phyloP scores from a whole-genome alignment of 92 coral and sea anemone genomes.

The Epizoanthus illoricatus region DNA sequence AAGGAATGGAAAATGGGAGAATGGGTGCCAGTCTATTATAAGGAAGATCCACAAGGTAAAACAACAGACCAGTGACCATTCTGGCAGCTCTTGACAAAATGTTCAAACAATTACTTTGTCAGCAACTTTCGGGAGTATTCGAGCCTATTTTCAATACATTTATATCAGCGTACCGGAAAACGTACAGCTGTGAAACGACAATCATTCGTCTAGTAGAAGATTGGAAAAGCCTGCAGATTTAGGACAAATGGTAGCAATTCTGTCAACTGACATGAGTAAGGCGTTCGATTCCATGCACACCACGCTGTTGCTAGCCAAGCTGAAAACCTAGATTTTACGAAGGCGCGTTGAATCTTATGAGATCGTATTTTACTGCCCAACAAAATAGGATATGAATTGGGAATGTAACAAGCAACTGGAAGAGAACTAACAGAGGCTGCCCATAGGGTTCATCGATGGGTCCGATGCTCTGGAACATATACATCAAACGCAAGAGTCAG shows the following conservation, averaged over 20 bases:
- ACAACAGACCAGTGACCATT: constrained; percentile 50
- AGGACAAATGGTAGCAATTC: constrained; percentile 12
- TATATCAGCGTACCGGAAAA: constrained; percentile 16
- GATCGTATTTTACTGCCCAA: background rate
- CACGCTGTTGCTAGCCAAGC: constrained; percentile 17
- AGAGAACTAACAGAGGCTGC: background rate
- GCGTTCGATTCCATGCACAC: constrained; percentile 24
- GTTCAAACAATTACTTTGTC: no score
- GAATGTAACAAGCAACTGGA: background rate
- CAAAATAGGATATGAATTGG: constrained; percentile 1
- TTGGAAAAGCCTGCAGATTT: constrained; percentile 21
- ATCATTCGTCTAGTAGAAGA: constrained; percentile 21
- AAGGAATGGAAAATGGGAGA: constrained; percentile 42
- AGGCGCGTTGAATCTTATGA: constrained; percentile 1
- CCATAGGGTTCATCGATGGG: no score
- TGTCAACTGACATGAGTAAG: constrained; percentile 36
- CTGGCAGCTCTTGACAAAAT: no score
- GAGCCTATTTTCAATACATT: background rate
- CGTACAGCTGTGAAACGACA: constrained; percentile 17
- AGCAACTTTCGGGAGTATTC: no score
- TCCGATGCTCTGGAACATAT: no score
- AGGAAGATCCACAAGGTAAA: constrained; percentile 37
- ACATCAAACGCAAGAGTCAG: background rate
- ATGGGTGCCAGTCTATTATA: constrained; percentile 40
- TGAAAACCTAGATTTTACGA: constrained; percentile 28